Percentiles rank a stretch among this genome's conserved stretches.
These are phyloP conservation scores for Drosophila pseudoobscura DNA, from an alignment of 1,140 invertebrate species.

Conservation along the genomic window DNA sequence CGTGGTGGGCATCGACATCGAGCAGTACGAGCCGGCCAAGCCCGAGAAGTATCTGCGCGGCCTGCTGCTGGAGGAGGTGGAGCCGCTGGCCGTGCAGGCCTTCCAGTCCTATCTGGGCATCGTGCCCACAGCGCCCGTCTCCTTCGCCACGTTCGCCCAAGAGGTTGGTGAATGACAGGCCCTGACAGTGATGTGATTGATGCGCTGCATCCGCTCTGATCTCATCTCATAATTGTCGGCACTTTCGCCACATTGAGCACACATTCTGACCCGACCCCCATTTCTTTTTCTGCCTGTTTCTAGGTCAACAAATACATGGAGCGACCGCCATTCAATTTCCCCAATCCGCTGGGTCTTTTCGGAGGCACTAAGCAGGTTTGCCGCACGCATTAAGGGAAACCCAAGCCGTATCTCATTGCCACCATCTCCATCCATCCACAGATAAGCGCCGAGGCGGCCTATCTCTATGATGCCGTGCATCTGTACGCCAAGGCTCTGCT, in stretches of 20 bases:
- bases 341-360: slow-evolving; percentile 88
- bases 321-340: slow-evolving; percentile 92
- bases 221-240: slow-evolving; percentile 19
- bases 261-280: slow-evolving; percentile 16
- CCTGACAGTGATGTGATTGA: slow-evolving; percentile 37
- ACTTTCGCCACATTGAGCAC: slow-evolving; percentile 40
- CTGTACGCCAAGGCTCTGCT: slow-evolving; percentile 91
- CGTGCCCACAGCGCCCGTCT: slow-evolving; percentile 87
- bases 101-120: slow-evolving; percentile 91
- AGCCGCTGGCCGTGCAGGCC: slow-evolving; percentile 80
- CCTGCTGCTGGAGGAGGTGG: slow-evolving; percentile 86
- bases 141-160: slow-evolving; percentile 89
- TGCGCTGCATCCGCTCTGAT: slow-evolving; percentile 19
- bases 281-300: slow-evolving; percentile 6
- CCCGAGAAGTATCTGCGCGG: slow-evolving; percentile 91
- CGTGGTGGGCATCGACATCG: slow-evolving; percentile 88
- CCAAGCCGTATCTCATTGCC: slow-evolving; percentile 15
- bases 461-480: slow-evolving; percentile 95
- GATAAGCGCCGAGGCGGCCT: slow-evolving; percentile 94
- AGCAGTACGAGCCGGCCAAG: slow-evolving; percentile 90
- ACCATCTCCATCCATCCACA: slow-evolving; percentile 72
- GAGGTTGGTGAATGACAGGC: slow-evolving; percentile 76
- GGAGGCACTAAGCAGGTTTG: slow-evolving; percentile 89
- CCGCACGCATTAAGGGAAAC: slow-evolving; percentile 11
- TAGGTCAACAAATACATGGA: slow-evolving; percentile 91